phyloP scores from a whole-genome alignment of 1,140 invertebrate genomes.

The Drosophila elegans region DNA sequence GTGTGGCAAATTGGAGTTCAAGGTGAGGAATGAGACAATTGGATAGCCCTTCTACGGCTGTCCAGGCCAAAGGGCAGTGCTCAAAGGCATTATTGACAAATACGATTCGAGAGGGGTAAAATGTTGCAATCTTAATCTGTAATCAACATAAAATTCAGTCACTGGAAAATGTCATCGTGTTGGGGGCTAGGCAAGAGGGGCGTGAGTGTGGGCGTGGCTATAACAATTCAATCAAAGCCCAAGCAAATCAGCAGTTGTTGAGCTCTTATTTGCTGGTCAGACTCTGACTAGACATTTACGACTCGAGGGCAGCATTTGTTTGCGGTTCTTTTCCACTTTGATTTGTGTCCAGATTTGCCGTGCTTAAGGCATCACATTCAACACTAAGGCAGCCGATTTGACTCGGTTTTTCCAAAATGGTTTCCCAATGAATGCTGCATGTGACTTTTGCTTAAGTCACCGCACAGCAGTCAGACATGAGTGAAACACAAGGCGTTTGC shows the following conservation, averaged over 20 bases:
- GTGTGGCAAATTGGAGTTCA: not conserved
- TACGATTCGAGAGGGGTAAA: conserved; percentile 60
- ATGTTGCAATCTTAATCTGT: conserved; percentile 83
- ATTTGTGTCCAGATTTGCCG: conserved; percentile 68
- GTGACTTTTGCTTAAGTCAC: conserved; percentile 76
- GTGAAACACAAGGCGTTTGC: conserved; percentile 39
- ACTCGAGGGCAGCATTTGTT: conserved; percentile 68
- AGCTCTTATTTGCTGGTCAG: conserved; percentile 47
- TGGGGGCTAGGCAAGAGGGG: not conserved
- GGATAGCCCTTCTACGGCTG: conserved; percentile 23
- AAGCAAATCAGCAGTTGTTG: conserved; percentile 74
- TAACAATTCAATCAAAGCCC: conserved; percentile 78
- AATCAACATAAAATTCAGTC: conserved; percentile 83
- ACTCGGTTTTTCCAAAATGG: conserved; percentile 34
- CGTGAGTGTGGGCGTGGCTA: conserved; percentile 23
- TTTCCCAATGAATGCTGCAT: conserved; percentile 46
- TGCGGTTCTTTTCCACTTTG: conserved; percentile 79
- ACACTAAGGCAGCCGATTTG: conserved; percentile 12
- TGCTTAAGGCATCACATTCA: conserved; percentile 60
- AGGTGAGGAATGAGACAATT: conserved; percentile 21
- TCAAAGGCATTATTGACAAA: conserved; percentile 80
- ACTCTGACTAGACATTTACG: conserved; percentile 33
- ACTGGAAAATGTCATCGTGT: conserved; percentile 78
- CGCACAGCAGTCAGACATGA: conserved; percentile 45
- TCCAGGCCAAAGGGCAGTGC: conserved; percentile 54